These are phyloP conservation scores for Euplexia lucipara DNA, from an alignment of 2,888 invertebrate genomes.

Conservation along the genomic window DNA sequence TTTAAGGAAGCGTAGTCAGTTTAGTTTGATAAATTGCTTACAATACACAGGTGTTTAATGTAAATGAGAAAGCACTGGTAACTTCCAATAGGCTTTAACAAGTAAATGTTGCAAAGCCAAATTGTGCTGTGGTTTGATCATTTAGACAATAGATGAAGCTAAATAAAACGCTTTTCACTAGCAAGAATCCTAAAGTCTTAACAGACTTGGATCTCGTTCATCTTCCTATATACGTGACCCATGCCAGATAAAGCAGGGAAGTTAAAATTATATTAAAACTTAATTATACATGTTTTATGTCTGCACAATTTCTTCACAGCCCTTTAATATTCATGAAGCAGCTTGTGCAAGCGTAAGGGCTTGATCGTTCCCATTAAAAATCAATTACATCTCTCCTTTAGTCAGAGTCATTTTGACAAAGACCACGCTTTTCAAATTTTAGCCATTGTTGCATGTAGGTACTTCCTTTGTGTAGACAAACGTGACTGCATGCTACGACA, in stretches of 20 bases:
- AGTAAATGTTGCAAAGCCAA: constrained; percentile 30
- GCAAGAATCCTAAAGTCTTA: too few relatives aligned
- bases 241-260: constrained; percentile 3
- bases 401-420: constrained; percentile 55
- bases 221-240: neutral
- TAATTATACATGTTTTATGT: constrained; percentile 41
- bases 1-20: constrained; percentile 82
- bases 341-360: constrained; percentile 66
- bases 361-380: constrained; percentile 72
- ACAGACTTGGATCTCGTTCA: too few relatives aligned
- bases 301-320: constrained; percentile 47
- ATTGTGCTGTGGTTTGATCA: constrained; percentile 21
- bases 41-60: constrained; percentile 66
- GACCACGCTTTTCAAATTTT: constrained; percentile 55
- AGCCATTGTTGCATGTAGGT: constrained; percentile 58
- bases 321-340: constrained; percentile 45
- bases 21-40: constrained; percentile 72
- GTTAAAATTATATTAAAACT: constrained; percentile 41
- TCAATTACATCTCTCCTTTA: constrained; percentile 72
- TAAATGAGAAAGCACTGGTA: constrained; percentile 60
- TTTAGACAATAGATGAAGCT: constrained; percentile 13
- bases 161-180: constrained; percentile 1
- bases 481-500: constrained; percentile 48
- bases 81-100: constrained; percentile 42
- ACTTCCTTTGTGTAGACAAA: constrained; percentile 60